Percentiles rank a stretch among this genome's conserved stretches.
phyloP scores from a whole-genome alignment of 2,888 invertebrate genomes.

The Trachelus troglodyta region DNA sequence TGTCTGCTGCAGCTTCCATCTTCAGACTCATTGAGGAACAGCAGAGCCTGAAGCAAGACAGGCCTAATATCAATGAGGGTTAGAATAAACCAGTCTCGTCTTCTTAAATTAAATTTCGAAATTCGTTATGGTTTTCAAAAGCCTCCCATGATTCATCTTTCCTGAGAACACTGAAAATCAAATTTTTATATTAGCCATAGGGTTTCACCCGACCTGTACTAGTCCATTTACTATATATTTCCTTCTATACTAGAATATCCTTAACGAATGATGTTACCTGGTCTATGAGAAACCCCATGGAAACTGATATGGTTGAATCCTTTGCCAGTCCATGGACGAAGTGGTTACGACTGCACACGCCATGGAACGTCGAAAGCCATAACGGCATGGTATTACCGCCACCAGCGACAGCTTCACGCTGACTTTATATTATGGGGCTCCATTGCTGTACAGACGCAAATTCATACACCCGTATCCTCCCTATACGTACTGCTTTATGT shows the following conservation, averaged over 20 bases:
- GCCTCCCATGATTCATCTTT: neutral
- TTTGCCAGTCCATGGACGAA: neutral
- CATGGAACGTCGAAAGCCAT: slow-evolving; percentile 2
- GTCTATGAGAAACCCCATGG: neutral
- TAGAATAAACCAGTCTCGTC: neutral
- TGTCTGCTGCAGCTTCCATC: neutral
- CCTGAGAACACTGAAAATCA: neutral
- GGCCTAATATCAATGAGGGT: slow-evolving; percentile 53
- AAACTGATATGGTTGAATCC: slow-evolving; percentile 3
- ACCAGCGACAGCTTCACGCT: slow-evolving; percentile 25
- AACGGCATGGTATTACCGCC: slow-evolving; percentile 16
- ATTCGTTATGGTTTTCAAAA: neutral
- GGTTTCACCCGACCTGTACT: neutral
- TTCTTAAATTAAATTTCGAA: neutral
- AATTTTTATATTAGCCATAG: neutral
- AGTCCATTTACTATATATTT: neutral
- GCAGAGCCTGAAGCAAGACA: slow-evolving; percentile 49
- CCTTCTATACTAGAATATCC: neutral
- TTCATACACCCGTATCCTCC: slow-evolving; percentile 1
- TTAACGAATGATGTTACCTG: neutral
- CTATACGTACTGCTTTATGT: neutral
- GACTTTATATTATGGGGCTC: slow-evolving; percentile 24
- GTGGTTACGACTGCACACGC: slow-evolving; percentile 4
- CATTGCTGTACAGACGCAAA: neutral
- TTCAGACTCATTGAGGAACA: slow-evolving; percentile 45